These are phyloP conservation scores for Turnix velox DNA, from an alignment of 2,113 vertebrate genomes.

Conservation along the genomic window DNA sequence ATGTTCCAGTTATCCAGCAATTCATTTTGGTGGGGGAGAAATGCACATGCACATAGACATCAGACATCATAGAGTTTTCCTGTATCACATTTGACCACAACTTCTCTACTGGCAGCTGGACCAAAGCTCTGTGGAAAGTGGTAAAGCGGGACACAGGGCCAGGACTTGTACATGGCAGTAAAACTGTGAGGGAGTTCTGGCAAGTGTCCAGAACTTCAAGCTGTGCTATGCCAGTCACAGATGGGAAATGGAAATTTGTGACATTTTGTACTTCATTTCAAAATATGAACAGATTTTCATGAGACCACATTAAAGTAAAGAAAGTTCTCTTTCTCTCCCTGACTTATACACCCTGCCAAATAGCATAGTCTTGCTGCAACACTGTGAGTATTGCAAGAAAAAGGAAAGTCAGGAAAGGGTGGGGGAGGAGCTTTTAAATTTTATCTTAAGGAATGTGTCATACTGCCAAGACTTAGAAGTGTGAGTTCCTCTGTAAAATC, in stretches of 20 bases:
- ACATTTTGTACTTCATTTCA: conserved; percentile 11
- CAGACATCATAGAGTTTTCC: not conserved
- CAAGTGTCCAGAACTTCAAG: conserved; percentile 23
- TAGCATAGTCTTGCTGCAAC: not conserved
- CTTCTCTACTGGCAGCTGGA: conserved; percentile 7
- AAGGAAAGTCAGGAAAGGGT: not conserved
- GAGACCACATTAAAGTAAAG: not conserved
- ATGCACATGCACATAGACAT: not conserved
- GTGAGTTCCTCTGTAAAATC: not conserved
- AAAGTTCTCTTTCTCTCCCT: not conserved
- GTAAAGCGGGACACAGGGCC: not conserved
- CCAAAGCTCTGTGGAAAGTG: not conserved
- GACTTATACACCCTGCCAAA: not conserved
- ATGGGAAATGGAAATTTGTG: conserved; percentile 34
- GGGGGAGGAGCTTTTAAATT: not conserved
- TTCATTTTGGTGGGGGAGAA: not conserved
- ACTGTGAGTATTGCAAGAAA: not conserved
- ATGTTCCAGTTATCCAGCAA: not conserved
- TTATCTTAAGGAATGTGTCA: not conserved
- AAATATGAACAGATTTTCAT: conserved; percentile 19
- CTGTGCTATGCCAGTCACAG: conserved; percentile 21
- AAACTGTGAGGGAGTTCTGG: conserved; percentile 3
- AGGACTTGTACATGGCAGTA: not conserved
- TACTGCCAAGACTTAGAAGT: not conserved
- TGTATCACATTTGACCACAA: not conserved